Conservation (phyloP, 1,140 invertebrate genomes). For the Drosophila equinoxialis region DNA sequence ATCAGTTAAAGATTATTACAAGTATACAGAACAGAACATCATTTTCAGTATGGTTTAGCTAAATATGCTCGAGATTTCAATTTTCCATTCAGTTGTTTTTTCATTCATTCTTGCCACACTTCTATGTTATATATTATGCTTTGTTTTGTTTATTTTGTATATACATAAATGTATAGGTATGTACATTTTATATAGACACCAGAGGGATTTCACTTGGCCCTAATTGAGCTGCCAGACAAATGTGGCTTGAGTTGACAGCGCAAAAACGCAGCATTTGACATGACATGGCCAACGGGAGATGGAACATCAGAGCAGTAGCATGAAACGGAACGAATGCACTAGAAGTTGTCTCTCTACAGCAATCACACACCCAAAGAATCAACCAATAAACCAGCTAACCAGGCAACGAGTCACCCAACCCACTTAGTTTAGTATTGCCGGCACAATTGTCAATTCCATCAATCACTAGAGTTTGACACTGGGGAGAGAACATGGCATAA, state of each 20-base stretch:
- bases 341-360: constrained; percentile 1
- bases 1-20: no score
- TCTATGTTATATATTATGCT: background rate
- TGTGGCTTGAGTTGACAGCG: constrained; percentile 63
- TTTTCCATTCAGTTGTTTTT: background rate
- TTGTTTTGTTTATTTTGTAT: no score
- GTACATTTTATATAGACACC: background rate
- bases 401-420: constrained; percentile 17
- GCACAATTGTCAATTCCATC: constrained; percentile 73
- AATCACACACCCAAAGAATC: background rate
- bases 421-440: constrained; percentile 36
- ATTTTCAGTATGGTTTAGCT: no score
- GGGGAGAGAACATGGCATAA: constrained; percentile 39
- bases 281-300: constrained; percentile 36
- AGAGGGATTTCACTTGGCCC: constrained; percentile 24
- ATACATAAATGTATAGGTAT: background rate
- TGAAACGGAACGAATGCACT: constrained; percentile 1
- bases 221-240: constrained; percentile 69
- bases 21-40: no score
- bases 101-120: background rate
- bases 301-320: background rate
- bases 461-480: constrained; percentile 69
- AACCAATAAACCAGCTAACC: constrained; percentile 10
- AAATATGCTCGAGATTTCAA: no score
- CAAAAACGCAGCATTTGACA: constrained; percentile 54